These are phyloP conservation scores for Lissonota sp. DNA, from an alignment of 2,888 invertebrate genomes.

Conservation along the genomic window DNA sequence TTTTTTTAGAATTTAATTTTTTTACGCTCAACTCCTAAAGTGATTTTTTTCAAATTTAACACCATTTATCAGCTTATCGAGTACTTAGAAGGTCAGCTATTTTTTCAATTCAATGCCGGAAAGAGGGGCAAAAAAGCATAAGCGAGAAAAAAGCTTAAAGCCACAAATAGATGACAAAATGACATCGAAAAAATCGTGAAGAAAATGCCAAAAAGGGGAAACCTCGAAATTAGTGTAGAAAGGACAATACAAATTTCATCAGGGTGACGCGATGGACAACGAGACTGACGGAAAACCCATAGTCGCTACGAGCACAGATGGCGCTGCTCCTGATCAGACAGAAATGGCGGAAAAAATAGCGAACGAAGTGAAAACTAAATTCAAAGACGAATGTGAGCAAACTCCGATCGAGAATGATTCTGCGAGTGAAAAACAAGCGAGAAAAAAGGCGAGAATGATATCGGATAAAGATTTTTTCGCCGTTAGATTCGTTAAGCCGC, in stretches of 20 bases:
- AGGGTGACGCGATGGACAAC: not conserved
- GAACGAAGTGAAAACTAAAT: not conserved
- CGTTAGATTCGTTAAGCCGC: conserved; percentile 57
- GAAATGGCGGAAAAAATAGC: conserved; percentile 4
- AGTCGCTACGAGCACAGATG: not conserved
- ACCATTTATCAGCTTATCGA: too few relatives aligned
- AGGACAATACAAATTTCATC: not conserved
- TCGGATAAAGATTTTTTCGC: conserved; percentile 27
- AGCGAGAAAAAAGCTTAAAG: not conserved
- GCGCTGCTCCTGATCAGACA: not conserved
- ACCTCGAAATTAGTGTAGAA: not conserved
- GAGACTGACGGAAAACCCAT: not conserved
- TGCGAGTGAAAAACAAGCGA: not conserved
- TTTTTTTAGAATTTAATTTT: too few relatives aligned
- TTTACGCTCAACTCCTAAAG: too few relatives aligned
- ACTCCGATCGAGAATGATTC: not conserved
- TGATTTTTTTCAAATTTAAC: too few relatives aligned
- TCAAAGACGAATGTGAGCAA: not conserved
- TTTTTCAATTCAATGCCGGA: conserved; percentile 16
- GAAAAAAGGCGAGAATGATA: conserved; percentile 21
- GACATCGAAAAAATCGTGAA: not conserved
- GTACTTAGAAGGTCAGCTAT: not conserved
- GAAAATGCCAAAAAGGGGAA: conserved; percentile 9
- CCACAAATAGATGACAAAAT: not conserved
- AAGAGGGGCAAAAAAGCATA: not conserved